Conservation (phyloP, 2,888 invertebrate genomes). For the Lacanobia wlatinum region DNA sequence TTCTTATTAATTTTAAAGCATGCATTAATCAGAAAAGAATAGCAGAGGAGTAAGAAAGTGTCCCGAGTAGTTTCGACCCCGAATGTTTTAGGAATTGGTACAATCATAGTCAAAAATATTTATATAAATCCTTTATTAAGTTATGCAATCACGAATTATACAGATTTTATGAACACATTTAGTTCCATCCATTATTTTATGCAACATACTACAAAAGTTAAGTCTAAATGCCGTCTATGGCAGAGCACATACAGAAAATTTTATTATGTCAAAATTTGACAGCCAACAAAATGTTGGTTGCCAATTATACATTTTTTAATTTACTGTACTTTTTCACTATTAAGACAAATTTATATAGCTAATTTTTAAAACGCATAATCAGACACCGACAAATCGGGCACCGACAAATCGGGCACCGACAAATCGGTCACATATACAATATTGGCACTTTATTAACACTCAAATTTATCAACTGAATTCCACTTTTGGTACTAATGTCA, state of each 20-base stretch:
- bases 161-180: conserved; percentile 52
- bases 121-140: conserved; percentile 29
- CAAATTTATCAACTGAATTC: conserved; percentile 56
- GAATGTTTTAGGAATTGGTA: not conserved
- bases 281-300: conserved; percentile 9
- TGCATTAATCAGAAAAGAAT: not conserved
- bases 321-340: conserved; percentile 1
- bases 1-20: conserved; percentile 17
- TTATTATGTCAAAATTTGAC: conserved; percentile 1
- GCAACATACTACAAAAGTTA: conserved; percentile 20
- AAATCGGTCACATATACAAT: no score
- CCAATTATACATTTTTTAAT: not conserved
- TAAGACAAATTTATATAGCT: not conserved
- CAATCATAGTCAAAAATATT: not conserved
- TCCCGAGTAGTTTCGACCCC: not conserved
- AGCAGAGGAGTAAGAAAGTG: no score
- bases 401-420: conserved; percentile 1
- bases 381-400: not conserved
- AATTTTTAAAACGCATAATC: conserved; percentile 16
- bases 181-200: not conserved
- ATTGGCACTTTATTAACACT: conserved; percentile 46
- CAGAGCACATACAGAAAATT: conserved; percentile 8
- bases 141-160: conserved; percentile 39
- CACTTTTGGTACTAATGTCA: conserved; percentile 52
- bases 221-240: conserved; percentile 4